Conservation (phyloP, 2,113 vertebrate genomes). For the Coryphaenoides rupestris region DNA sequence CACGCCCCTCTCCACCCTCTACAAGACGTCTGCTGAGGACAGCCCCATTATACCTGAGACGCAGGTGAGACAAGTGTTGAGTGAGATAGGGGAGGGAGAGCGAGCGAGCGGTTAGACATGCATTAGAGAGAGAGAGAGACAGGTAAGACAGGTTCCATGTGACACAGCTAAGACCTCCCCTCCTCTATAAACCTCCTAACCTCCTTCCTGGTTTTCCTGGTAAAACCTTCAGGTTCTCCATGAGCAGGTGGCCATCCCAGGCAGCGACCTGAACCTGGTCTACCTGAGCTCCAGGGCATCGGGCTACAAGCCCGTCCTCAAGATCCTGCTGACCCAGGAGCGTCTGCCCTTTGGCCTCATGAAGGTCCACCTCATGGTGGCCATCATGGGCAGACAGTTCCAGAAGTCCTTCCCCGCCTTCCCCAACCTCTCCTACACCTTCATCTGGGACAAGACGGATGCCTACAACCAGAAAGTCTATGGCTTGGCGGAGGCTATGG, state of each 20-base stretch:
- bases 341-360: slow-evolving; percentile 92
- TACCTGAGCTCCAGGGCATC: slow-evolving; percentile 95
- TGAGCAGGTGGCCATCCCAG: slow-evolving; percentile 92
- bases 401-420: slow-evolving; percentile 97
- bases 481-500: slow-evolving; percentile 91
- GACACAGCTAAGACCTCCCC: no score
- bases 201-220: no score
- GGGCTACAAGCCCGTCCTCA: slow-evolving; percentile 95
- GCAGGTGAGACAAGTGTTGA: slow-evolving; percentile 79
- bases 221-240: slow-evolving; percentile 81
- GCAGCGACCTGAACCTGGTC: slow-evolving; percentile 90
- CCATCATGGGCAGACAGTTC: slow-evolving; percentile 94
- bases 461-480: slow-evolving; percentile 96
- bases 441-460: slow-evolving; percentile 99
- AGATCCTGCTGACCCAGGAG: slow-evolving; percentile 92
- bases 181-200: no score
- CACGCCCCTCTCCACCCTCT: slow-evolving; percentile 91
- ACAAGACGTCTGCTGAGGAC: slow-evolving; percentile 88
- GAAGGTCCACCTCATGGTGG: slow-evolving; percentile 98
- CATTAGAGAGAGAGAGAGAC: no score
- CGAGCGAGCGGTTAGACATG: no score
- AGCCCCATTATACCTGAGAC: slow-evolving; percentile 95
- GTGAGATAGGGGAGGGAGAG: no score
- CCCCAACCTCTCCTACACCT: slow-evolving; percentile 93
- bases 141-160: no score